Evolutionary conservation across 2,113 vertebrate genomes (phyloP), one percentile per base, ranked within the genome.

Genomic region (Phocoena phocoena): DNA sequence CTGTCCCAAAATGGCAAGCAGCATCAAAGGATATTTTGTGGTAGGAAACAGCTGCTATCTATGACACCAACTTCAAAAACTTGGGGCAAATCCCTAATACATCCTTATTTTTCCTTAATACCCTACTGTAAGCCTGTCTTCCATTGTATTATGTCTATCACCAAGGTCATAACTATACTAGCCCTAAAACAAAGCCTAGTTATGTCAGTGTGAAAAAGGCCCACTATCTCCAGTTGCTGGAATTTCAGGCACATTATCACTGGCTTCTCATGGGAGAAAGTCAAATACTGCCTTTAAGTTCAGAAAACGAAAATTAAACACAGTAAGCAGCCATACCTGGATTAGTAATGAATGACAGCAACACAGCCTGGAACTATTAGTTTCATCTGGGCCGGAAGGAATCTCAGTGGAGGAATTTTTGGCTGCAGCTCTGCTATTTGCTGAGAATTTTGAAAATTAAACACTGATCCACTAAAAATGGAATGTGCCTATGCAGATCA

Each of bases 381-480:
- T 89, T 95, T 97, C 97, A 97, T 1, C 2, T 97, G 90, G 88
- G 98, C 93, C 97, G 92, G 97, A 97, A 96, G 96, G 81, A 98
- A 97, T 97, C 97, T 98, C 92, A 60, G 44, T n/a, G 70, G 53
- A 98, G 94, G 97, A 98, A 97, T 97, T 98, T 98, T 25, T 95
- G 98, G 97, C 93, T 53, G 73, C 41, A 93, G 84, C 87, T 95
- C 44, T 95, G 97, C 98, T 95, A 87, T 88, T 93, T 96, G 96
- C 96, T 93, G 94, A 98, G 98, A 98, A 98, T 97, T 97, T 95
- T 97, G 80, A 97, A 97, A 98, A 97, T 97, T 96, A 98, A 97
- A 68, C 80, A 95, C 1, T 97, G 95, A 96, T 90, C 41, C 92
- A 93, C 97, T 97, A 88, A 96, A 97, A 98, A 96, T 9, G 58